phyloP scores from a whole-genome alignment of 1,140 invertebrate species.

The Drosophila parvula region DNA sequence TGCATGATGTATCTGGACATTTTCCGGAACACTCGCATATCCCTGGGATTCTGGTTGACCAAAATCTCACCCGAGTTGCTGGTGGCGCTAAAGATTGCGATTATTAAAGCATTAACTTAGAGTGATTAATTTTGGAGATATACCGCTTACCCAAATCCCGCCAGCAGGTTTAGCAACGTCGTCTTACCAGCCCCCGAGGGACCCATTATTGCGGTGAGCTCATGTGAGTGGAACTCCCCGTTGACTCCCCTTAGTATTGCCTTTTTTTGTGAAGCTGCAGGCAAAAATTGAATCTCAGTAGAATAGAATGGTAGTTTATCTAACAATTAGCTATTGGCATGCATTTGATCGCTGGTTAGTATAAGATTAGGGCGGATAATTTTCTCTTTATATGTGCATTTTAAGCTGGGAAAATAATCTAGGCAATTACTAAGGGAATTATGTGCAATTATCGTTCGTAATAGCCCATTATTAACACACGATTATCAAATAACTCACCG shows the following conservation, averaged over 20 bases:
- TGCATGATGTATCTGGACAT: slow-evolving; percentile 98
- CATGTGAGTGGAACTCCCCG: slow-evolving; percentile 84
- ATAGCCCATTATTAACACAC: slow-evolving; percentile 26
- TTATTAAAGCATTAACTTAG: background rate
- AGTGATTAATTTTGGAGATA: background rate
- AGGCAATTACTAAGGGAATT: slow-evolving; percentile 28
- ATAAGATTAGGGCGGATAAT: slow-evolving; percentile 30
- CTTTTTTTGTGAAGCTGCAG: slow-evolving; percentile 56
- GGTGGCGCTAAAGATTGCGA: slow-evolving; percentile 26
- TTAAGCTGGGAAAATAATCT: slow-evolving; percentile 17
- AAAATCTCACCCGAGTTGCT: slow-evolving; percentile 87
- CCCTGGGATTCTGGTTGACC: slow-evolving; percentile 90
- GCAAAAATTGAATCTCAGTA: background rate
- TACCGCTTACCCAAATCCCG: slow-evolving; percentile 90
- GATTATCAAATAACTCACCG: slow-evolving; percentile 82
- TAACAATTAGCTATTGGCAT: slow-evolving; percentile 2
- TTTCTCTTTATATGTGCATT: slow-evolving; percentile 41
- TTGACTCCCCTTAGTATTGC: slow-evolving; percentile 67
- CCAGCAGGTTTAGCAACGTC: slow-evolving; percentile 92
- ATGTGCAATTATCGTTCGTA: slow-evolving; percentile 31
- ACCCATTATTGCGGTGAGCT: slow-evolving; percentile 91
- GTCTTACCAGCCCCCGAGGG: slow-evolving; percentile 96
- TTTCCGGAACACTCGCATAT: slow-evolving; percentile 92
- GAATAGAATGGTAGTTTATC: background rate
- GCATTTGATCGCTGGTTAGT: background rate